A percentile compares a stretch with the other conserved stretches of the same genome.
Evolutionary conservation across 2,797 vertebrate species (phyloP).

Genomic region (Pangasius krempfi): DNA sequence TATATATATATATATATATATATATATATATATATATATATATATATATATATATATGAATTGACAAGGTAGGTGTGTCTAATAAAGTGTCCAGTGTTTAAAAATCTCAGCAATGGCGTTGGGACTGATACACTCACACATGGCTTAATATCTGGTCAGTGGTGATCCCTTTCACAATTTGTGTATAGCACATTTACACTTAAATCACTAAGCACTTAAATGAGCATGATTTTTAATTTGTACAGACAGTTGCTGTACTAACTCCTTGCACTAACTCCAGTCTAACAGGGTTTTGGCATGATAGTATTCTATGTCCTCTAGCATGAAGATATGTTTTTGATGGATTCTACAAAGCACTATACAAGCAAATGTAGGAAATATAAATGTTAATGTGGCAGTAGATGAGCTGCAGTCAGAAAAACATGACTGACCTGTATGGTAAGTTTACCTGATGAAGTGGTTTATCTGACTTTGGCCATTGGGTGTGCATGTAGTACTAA

Average conservation of each 20-base stretch:
- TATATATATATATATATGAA: no score
- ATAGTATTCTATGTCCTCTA: no score
- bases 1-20: no score
- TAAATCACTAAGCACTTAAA: not conserved
- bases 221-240: no score
- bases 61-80: not conserved
- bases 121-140: not conserved
- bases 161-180: not conserved
- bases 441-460: not conserved
- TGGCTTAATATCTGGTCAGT: not conserved
- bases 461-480: not conserved
- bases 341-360: no score
- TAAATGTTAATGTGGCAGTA: no score
- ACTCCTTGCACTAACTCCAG: no score
- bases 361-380: no score
- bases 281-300: no score
- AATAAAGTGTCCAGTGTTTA: not conserved
- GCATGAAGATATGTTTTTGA: no score
- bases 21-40: not conserved
- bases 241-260: no score
- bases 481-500: not conserved
- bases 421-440: not conserved
- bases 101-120: not conserved
- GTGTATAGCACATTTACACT: not conserved
- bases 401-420: no score